Evolutionary conservation across 2,888 invertebrate species (phyloP), one percentile per base, ranked within the genome.

Genomic region (Iphiclides podalirius): DNA sequence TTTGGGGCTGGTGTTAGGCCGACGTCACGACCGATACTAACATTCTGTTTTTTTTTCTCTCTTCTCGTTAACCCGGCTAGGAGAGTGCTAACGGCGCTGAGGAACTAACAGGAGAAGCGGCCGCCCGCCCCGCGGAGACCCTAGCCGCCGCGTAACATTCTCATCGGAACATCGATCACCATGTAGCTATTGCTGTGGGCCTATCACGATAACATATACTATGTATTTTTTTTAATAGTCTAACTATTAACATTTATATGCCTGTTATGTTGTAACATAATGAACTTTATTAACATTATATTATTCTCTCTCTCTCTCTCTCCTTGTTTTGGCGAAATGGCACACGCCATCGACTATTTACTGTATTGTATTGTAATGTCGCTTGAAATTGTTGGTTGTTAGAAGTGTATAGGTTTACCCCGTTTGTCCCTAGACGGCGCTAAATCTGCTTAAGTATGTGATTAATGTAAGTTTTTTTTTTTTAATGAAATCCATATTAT

Each of bases 21-120:
- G 83, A 81, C 85, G 84, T 87, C 86, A 80, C 75, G 87, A 86
- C 79, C 86, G 80, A 88, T 89, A 92, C 92, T 92, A 92, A 92
- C 91, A 91, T 91, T 90, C 91, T 92, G 91, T 92, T 92, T 26
- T 26, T n/a, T n/a, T 26, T 91, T 90, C 89, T 90, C 90, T 91
- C 91, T 91, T 92, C 91, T 91, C 90, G 91, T 91, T 91, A 92
- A 92, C 91, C 90, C 90, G 91, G 91, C 91, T 93, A 93, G 93
- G 93, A 93, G 93, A 92, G 93, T 93, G 93, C 93, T 93, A 93
- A 93, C 92, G 89, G 89, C 90, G 85, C 79, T 75, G 87, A 77
- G 84, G 86, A 80, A 86, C 81, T 88, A 88, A 88, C 85, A 69
- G 82, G 72, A 80, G 83, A 68, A 64, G 75, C 73, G 78, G 75